A percentile compares a stretch with the other conserved stretches of the same genome.
Conservation (phyloP, 2,113 vertebrate genomes). For the Microcebus murinus region DNA sequence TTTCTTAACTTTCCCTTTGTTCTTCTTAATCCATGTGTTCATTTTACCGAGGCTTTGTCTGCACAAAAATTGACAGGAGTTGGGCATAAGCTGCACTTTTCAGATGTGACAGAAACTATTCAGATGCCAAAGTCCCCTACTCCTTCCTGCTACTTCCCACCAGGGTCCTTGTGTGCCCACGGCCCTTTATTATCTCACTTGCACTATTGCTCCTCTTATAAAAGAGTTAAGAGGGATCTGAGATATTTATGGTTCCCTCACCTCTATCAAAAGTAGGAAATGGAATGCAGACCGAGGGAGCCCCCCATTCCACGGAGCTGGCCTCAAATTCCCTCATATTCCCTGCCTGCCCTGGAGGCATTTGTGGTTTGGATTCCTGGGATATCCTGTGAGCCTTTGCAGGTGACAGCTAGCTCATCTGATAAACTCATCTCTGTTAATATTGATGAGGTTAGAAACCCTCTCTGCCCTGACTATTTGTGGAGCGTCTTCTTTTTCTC, state of each 20-base stretch:
- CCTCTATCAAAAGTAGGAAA: slow-evolving; percentile 14
- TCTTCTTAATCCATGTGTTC: neutral
- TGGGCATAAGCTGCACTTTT: neutral
- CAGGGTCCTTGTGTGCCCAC: neutral
- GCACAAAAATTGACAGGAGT: neutral
- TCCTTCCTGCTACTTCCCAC: neutral
- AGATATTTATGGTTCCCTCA: neutral
- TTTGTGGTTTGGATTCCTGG: neutral
- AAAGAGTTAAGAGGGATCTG: neutral
- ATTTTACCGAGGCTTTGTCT: neutral
- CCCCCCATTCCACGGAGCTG: neutral
- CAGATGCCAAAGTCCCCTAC: neutral
- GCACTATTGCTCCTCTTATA: neutral
- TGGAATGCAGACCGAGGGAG: slow-evolving; percentile 1
- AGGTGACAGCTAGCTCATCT: neutral
- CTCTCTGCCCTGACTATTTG: neutral
- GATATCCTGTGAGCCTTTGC: neutral
- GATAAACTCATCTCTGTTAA: neutral
- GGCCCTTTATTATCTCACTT: neutral
- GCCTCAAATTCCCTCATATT: neutral
- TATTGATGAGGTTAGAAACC: neutral
- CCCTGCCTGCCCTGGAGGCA: neutral
- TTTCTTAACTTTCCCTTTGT: neutral
- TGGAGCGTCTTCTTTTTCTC: neutral
- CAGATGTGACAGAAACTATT: neutral